These are phyloP conservation scores for Pissodes strobi DNA, from an alignment of 1,140 invertebrate species.

Conservation along the genomic window DNA sequence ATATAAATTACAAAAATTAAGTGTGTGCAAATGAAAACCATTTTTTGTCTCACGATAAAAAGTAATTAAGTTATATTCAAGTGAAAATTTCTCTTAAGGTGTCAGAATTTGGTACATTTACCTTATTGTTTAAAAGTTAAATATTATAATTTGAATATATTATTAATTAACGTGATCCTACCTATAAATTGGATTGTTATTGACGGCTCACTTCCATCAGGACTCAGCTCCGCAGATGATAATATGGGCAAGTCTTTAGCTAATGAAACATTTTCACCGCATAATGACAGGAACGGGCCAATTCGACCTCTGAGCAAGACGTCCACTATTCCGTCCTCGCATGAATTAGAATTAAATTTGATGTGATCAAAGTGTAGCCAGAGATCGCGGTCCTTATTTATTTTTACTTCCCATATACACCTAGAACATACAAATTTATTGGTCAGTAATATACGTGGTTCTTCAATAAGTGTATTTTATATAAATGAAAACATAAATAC, in stretches of 20 bases:
- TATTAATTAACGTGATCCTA: too few species aligned
- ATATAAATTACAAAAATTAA: too few species aligned
- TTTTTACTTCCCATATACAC: conserved; percentile 85
- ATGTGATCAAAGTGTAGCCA: conserved; percentile 87
- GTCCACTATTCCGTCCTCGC: conserved; percentile 83
- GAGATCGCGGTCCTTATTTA: conserved; percentile 78
- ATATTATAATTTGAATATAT: too few species aligned
- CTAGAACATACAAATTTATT: conserved; percentile 54
- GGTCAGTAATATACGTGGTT: too few species aligned
- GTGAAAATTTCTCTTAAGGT: too few species aligned
- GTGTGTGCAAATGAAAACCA: too few species aligned
- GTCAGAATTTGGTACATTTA: too few species aligned
- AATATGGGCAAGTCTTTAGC: conserved; percentile 77
- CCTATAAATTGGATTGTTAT: conserved; percentile 53
- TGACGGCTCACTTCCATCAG: conserved; percentile 63
- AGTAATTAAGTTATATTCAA: too few species aligned
- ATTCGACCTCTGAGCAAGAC: conserved; percentile 72
- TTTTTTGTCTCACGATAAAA: too few species aligned
- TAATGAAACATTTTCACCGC: conserved; percentile 80
- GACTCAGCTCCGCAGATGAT: conserved; percentile 72
- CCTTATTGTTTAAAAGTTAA: too few species aligned
- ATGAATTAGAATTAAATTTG: conserved; percentile 77
- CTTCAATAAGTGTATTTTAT: too few species aligned
- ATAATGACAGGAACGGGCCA: conserved; percentile 76
- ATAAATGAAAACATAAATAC: not conserved